These are phyloP conservation scores for Chaetophractus vellerosus DNA, from an alignment of 2,797 vertebrate genomes.

Conservation along the genomic window DNA sequence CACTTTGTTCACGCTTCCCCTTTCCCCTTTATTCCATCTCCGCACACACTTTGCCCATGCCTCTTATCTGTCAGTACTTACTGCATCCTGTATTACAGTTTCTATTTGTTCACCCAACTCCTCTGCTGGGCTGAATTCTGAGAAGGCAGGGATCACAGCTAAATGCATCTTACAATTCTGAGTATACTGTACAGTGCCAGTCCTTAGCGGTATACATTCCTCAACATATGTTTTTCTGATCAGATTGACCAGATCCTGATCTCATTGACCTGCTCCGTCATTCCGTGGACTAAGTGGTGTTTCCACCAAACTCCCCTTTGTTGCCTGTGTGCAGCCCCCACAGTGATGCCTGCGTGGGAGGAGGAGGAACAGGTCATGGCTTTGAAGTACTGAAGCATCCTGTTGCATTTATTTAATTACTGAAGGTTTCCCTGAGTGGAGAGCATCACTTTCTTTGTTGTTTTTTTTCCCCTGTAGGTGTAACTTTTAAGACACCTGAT, in stretches of 20 bases:
- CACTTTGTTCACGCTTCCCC: not conserved
- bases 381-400: not conserved
- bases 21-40: not conserved
- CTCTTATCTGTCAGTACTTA: not conserved
- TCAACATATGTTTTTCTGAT: not conserved
- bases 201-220: not conserved
- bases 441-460: not conserved
- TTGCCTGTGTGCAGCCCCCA: not conserved
- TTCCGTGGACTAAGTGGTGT: not conserved
- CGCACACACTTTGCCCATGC: not conserved
- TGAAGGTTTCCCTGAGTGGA: not conserved
- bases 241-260: not conserved
- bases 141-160: not conserved
- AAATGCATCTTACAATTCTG: not conserved
- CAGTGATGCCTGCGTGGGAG: not conserved
- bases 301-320: not conserved
- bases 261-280: not conserved
- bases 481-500: slow-evolving; percentile 23
- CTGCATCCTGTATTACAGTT: not conserved
- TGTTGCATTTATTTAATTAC: slow-evolving; percentile 45
- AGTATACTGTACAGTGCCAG: not conserved
- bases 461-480: not conserved
- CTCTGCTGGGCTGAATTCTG: not conserved
- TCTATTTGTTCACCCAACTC: not conserved
- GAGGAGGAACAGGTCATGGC: not conserved